Conservation (phyloP, 1,140 invertebrate species). For the Leptonema lineaticorne region DNA sequence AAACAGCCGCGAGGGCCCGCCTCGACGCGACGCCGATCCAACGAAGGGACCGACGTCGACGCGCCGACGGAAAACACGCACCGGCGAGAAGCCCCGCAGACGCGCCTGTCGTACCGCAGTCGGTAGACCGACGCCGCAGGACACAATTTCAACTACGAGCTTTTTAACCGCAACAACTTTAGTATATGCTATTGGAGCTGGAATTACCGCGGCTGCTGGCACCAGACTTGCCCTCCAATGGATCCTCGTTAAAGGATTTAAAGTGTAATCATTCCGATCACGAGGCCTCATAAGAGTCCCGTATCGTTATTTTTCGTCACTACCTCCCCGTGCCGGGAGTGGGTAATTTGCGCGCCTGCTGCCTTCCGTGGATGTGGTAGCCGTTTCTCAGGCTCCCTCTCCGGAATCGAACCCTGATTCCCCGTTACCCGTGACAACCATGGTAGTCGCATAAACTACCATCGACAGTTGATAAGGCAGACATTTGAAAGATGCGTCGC, state of each 20-base stretch:
- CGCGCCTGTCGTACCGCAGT: slow-evolving; percentile 58
- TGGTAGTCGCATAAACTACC: slow-evolving; percentile 73
- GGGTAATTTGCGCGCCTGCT: slow-evolving; percentile 88
- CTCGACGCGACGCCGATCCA: too few species aligned
- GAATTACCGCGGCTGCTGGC: slow-evolving; percentile 89
- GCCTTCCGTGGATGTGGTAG: slow-evolving; percentile 90
- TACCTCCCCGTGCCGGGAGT: slow-evolving; percentile 76
- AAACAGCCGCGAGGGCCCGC: too few species aligned
- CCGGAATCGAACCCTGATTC: slow-evolving; percentile 69
- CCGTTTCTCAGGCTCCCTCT: slow-evolving; percentile 87
- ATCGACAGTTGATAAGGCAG: slow-evolving; percentile 86
- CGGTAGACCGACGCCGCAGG: slow-evolving; percentile 58
- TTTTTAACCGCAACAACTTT: slow-evolving; percentile 82
- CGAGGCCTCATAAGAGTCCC: slow-evolving; percentile 72
- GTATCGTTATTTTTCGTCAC: slow-evolving; percentile 89
- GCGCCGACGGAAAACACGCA: too few species aligned
- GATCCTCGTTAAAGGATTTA: slow-evolving; percentile 87
- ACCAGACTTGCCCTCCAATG: slow-evolving; percentile 91
- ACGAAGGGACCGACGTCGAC: too few species aligned
- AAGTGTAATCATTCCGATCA: slow-evolving; percentile 88
- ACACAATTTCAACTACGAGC: slow-evolving; percentile 72
- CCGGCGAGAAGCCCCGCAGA: too few species aligned
- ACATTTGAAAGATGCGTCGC: slow-evolving; percentile 82
- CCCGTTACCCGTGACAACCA: slow-evolving; percentile 77
- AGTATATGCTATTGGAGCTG: slow-evolving; percentile 89